Evolutionary conservation across 2,888 invertebrate genomes (phyloP).

Genomic region (Chorisops tibialis): DNA sequence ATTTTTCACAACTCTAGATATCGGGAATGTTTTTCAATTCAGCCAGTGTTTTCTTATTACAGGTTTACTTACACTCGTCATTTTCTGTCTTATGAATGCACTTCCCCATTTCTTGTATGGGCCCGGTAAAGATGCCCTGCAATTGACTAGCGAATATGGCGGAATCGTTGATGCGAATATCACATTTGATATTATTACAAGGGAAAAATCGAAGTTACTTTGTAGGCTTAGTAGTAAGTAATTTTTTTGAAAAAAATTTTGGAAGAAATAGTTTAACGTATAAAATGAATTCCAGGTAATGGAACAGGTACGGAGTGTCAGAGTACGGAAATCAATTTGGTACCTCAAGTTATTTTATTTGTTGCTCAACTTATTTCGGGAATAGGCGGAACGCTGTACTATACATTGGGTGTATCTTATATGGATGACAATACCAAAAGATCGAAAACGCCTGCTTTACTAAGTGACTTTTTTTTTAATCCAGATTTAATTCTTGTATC

Average conservation of each 20-base stretch:
- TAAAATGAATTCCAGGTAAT: neutral
- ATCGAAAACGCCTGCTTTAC: conserved; percentile 66
- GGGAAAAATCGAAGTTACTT: conserved; percentile 57
- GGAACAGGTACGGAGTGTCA: conserved; percentile 50
- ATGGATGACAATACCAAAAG: conserved; percentile 76
- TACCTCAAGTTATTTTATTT: conserved; percentile 63
- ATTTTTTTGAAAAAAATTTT: neutral
- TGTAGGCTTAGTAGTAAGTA: conserved; percentile 52
- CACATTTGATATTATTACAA: conserved; percentile 52
- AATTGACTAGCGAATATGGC: conserved; percentile 60
- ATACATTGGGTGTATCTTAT: conserved; percentile 68
- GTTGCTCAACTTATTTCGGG: conserved; percentile 68
- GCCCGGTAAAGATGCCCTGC: conserved; percentile 63
- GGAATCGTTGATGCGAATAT: conserved; percentile 51
- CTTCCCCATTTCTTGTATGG: conserved; percentile 68
- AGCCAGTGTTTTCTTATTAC: neutral
- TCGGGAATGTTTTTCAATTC: neutral
- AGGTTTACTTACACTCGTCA: conserved; percentile 58
- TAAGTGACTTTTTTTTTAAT: conserved; percentile 62
- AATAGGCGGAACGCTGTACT: conserved; percentile 66
- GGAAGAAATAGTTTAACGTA: neutral
- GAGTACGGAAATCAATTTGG: conserved; percentile 57
- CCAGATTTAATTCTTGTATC: too few species aligned
- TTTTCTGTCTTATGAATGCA: conserved; percentile 65
- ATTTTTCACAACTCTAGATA: neutral